A percentile compares a stretch with the other conserved stretches of the same genome.
These are phyloP conservation scores for Ascidia mentula DNA, from an alignment of 23 tunicate species.

Conservation along the genomic window DNA sequence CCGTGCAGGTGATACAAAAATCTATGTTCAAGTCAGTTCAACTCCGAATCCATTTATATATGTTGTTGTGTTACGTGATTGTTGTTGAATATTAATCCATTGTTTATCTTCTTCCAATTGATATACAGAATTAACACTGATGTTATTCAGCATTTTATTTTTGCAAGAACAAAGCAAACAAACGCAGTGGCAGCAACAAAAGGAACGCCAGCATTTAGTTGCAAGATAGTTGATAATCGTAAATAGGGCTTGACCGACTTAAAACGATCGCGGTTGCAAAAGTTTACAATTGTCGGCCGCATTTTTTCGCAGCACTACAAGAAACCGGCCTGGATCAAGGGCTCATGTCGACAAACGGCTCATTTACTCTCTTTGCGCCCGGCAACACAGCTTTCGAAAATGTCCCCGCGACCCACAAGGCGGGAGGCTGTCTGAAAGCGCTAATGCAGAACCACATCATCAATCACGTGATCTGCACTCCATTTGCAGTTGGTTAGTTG, in stretches of 20 bases:
- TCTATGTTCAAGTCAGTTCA: too few species aligned
- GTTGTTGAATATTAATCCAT: too few species aligned
- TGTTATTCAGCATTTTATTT: too few species aligned
- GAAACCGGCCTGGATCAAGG: constrained; percentile 5
- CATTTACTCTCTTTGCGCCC: constrained; percentile 58
- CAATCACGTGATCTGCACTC: constrained; percentile 31
- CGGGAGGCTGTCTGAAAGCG: constrained; percentile 42
- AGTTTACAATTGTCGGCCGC: background rate
- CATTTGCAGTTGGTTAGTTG: constrained; percentile 21
- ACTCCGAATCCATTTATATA: too few species aligned
- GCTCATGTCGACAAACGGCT: constrained; percentile 7
- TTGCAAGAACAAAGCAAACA: too few species aligned
- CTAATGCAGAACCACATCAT: constrained; percentile 28
- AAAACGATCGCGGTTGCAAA: background rate
- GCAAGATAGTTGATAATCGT: too few species aligned
- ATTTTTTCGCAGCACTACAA: constrained; percentile 6
- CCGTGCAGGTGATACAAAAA: constrained; percentile 1
- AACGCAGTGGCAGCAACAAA: too few species aligned
- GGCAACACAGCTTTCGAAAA: constrained; percentile 47
- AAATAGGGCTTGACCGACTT: too few species aligned
- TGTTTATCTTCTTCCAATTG: too few species aligned
- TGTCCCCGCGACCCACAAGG: constrained; percentile 8
- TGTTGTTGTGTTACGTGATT: too few species aligned
- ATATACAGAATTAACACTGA: too few species aligned
- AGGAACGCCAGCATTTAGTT: too few species aligned